Evolutionary conservation across 2,797 vertebrate species (phyloP).

Genomic region (Rhabdomys pumilio): DNA sequence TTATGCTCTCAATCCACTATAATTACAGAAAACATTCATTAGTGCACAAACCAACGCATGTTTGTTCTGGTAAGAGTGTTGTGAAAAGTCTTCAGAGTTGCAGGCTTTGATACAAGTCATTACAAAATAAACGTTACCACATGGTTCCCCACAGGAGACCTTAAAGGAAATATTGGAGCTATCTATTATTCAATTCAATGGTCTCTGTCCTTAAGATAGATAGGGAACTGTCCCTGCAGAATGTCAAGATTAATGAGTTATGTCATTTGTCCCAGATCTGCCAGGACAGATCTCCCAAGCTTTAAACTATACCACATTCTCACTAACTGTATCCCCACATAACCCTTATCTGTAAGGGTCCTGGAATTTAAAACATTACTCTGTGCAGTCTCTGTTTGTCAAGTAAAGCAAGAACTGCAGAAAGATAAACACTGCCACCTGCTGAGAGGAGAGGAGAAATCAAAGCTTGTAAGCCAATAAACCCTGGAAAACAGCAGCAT

Average conservation of each 20-base stretch:
- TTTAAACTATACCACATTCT: not conserved
- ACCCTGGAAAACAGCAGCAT: not conserved
- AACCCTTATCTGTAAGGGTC: not conserved
- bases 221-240: not conserved
- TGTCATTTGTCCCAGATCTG: slow-evolving; percentile 41
- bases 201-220: not conserved
- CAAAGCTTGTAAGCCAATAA: not conserved
- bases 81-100: slow-evolving; percentile 1
- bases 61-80: not conserved
- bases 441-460: slow-evolving; percentile 28
- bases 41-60: not conserved
- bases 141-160: not conserved
- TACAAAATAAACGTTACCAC: slow-evolving; percentile 30
- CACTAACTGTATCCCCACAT: not conserved
- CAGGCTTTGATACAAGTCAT: not conserved
- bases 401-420: not conserved
- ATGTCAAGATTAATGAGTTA: slow-evolving; percentile 27
- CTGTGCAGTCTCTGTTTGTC: not conserved
- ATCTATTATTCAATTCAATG: not conserved
- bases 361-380: not conserved
- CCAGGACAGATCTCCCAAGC: not conserved
- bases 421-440: slow-evolving; percentile 77
- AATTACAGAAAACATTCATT: slow-evolving; percentile 6
- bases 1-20: not conserved
- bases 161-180: not conserved